A percentile compares a stretch with the other conserved stretches of the same genome.
Conservation (phyloP, 2,888 invertebrate genomes). For the Noctua comes region DNA sequence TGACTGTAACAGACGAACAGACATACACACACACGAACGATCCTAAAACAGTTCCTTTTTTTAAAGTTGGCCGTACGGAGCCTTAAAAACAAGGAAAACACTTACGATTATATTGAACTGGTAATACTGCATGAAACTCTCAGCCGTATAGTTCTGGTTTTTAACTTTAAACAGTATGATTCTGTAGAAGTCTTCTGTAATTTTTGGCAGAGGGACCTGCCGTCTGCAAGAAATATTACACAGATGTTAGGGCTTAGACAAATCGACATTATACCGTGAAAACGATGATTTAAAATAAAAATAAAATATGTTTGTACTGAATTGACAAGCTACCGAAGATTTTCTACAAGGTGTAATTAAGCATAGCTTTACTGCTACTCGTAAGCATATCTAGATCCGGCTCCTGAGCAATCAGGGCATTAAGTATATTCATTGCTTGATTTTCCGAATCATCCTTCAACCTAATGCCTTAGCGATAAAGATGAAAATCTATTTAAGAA, state of each 20-base stretch:
- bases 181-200: slow-evolving; percentile 68
- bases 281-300: too few species aligned
- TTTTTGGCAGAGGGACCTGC: slow-evolving; percentile 54
- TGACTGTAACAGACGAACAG: background rate
- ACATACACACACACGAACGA: background rate
- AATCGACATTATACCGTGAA: background rate
- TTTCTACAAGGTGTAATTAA: background rate
- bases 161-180: slow-evolving; percentile 41
- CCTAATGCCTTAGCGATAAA: too few species aligned
- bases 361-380: too few species aligned
- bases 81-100: background rate
- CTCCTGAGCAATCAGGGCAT: too few species aligned
- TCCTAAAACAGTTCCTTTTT: background rate
- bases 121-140: slow-evolving; percentile 42
- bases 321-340: background rate
- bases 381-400: too few species aligned
- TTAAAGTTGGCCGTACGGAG: background rate
- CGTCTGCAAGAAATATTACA: slow-evolving; percentile 50
- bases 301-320: background rate
- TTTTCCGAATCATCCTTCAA: too few species aligned
- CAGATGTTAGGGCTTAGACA: too few species aligned
- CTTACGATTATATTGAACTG: slow-evolving; percentile 57
- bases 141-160: slow-evolving; percentile 40
- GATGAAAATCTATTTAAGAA: too few species aligned
- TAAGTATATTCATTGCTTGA: too few species aligned